A percentile compares a stretch with the other conserved stretches of the same genome.
These are phyloP conservation scores for Aptenodytes patagonicus DNA, from an alignment of 2,113 vertebrate species.

Conservation along the genomic window DNA sequence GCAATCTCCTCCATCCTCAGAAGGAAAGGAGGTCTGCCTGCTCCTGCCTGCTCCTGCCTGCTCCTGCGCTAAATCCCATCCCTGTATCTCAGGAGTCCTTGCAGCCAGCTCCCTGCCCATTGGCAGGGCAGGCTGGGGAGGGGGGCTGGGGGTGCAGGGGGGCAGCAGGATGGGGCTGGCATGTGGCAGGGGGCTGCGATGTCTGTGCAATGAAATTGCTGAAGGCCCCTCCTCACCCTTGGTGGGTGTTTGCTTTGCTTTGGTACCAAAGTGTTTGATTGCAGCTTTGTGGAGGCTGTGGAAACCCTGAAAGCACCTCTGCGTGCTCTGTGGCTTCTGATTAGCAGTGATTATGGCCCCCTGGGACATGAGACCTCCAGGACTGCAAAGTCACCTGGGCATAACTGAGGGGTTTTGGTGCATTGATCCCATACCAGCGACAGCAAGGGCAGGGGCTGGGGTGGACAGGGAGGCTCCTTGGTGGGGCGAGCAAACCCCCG, in stretches of 20 bases:
- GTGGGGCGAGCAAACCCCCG: background rate
- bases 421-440: background rate
- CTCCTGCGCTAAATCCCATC: background rate
- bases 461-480: background rate
- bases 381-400: background rate
- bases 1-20: background rate
- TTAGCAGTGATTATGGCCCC: background rate
- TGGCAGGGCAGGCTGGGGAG: background rate
- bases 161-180: background rate
- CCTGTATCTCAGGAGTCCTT: too few species aligned
- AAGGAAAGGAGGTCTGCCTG: background rate
- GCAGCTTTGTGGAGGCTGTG: background rate
- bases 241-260: background rate
- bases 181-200: background rate
- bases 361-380: background rate
- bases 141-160: background rate
- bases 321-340: background rate
- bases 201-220: background rate
- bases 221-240: background rate
- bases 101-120: background rate
- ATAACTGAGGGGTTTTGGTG: background rate
- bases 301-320: background rate
- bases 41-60: background rate
- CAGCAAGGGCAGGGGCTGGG: background rate
- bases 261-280: background rate